A percentile compares a stretch with the other conserved stretches of the same genome.
Conservation (phyloP, 2,797 vertebrate species). For the Lepilemur septentrionalis region DNA sequence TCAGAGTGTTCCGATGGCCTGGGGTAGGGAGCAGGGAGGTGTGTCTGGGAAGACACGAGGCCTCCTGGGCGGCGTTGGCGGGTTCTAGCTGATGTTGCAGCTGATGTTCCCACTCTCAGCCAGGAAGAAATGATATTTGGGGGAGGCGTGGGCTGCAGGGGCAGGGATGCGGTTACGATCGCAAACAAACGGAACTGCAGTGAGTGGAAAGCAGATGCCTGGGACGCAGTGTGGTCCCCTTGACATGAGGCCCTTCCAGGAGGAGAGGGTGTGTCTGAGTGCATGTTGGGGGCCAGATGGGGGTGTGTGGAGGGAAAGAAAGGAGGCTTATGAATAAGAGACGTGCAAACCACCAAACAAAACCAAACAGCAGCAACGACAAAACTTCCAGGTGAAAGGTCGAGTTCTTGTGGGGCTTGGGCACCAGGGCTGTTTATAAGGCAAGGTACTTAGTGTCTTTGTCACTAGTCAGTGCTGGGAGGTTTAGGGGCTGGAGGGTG, state of each 20-base stretch:
- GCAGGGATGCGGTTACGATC: background rate
- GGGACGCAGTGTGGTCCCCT: background rate
- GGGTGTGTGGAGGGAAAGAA: background rate
- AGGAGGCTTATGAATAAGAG: background rate
- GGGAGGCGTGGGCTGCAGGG: background rate
- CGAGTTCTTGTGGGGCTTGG: accelerated
- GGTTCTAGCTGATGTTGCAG: background rate
- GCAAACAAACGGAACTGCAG: background rate
- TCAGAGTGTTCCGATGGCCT: background rate
- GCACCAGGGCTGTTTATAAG: background rate
- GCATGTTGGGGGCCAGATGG: accelerated
- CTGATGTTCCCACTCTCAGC: background rate
- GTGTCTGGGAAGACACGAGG: background rate
- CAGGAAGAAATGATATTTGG: background rate
- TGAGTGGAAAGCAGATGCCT: background rate
- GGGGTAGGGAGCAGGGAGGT: background rate
- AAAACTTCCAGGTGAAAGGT: background rate
- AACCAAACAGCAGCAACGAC: background rate
- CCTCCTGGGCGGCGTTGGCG: background rate
- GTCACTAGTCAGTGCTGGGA: background rate
- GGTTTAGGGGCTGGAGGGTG: accelerated
- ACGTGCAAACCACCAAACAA: background rate
- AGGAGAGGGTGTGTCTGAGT: accelerated
- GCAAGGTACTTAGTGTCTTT: background rate
- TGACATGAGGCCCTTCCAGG: background rate